Base-by-base conservation (phyloP, 2,888 invertebrate genomes). In the Anaspis maculata region DNA sequence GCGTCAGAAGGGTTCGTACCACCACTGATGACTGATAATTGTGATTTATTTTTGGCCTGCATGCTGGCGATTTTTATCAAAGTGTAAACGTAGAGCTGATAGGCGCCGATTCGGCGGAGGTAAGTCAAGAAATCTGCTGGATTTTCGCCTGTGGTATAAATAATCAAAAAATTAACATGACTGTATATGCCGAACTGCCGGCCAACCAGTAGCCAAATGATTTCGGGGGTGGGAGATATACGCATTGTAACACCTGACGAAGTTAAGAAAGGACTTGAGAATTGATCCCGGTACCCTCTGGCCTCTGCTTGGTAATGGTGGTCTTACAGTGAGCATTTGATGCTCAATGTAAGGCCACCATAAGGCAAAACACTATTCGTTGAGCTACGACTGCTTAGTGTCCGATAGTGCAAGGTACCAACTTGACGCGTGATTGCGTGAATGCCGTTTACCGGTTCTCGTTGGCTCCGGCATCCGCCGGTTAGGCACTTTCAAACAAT, bases 71-170 rank as follows among this genome's bases (percentile, higher is more conserved):
- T 50, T 32, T 55, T 49, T 3, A 48, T 51, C 23, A 63, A 42
- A 4, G 58, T 50, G 9, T 45, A 38, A 4, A 60, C 13, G 33
- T 60, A 62, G 2, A 42, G 50, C 41, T 61, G 54, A 25, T 55
- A 55, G 1, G 41, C 35, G 3, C 58, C 58, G 9, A 27, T 32
- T 13, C 43, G 39, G 28, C 48, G 36, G 3, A 58, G 25, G 31
- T 46, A 56, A 5, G 45, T 42, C 5, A 51, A 24, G 31, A 57
- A 57, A 30, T 49, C 45, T 1, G 21, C 40, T 37, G 32, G 38
- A 28, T 31, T 40, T 19, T 10, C 30, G 28, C 34, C 46, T 42
- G 27, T 12, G 38, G n/a, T n/a, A n/a, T 34, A n/a, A 23, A 11
- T 7, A 11, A 26, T 15, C 6, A 15, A 13, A 28, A 13, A 19